Evolutionary conservation across 2,797 vertebrate genomes (phyloP).

Genomic region (Anguilla marmorata): DNA sequence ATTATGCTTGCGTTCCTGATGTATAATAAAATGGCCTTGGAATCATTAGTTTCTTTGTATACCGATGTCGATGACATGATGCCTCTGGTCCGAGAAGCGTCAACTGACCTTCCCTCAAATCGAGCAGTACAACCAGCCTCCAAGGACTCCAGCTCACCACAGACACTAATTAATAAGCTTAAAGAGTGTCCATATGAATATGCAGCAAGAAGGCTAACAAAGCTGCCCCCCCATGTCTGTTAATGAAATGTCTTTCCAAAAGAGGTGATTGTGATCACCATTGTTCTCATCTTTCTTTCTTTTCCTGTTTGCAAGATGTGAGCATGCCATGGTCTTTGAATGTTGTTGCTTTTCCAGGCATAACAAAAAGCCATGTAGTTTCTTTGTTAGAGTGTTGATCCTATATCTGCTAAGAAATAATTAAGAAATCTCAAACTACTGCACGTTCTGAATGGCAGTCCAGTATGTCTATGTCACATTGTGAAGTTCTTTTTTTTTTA

Average conservation of each 20-base stretch:
- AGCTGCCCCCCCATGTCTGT: background rate
- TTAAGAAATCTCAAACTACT: background rate
- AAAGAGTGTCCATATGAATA: slow-evolving; percentile 44
- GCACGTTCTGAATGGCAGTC: background rate
- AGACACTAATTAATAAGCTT: slow-evolving; percentile 46
- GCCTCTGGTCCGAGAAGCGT: slow-evolving; percentile 30
- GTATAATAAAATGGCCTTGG: slow-evolving; percentile 26
- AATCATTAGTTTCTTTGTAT: slow-evolving; percentile 32
- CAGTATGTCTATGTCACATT: background rate
- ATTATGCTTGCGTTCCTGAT: slow-evolving; percentile 36
- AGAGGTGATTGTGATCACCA: slow-evolving; percentile 30
- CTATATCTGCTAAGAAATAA: background rate
- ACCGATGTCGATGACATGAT: slow-evolving; percentile 33
- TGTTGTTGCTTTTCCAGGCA: background rate
- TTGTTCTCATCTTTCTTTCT: background rate
- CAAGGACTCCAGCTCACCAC: slow-evolving; percentile 27
- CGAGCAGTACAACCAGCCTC: slow-evolving; percentile 26
- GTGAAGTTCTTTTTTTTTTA: background rate
- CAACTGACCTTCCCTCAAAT: slow-evolving; percentile 19
- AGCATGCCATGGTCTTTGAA: background rate
- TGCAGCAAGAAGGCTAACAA: slow-evolving; percentile 22
- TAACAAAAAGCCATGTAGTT: background rate
- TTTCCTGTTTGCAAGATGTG: background rate
- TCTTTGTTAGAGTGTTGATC: background rate
- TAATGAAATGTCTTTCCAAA: background rate